phyloP scores from a whole-genome alignment of 2,113 vertebrate genomes.

The Panthera leo region DNA sequence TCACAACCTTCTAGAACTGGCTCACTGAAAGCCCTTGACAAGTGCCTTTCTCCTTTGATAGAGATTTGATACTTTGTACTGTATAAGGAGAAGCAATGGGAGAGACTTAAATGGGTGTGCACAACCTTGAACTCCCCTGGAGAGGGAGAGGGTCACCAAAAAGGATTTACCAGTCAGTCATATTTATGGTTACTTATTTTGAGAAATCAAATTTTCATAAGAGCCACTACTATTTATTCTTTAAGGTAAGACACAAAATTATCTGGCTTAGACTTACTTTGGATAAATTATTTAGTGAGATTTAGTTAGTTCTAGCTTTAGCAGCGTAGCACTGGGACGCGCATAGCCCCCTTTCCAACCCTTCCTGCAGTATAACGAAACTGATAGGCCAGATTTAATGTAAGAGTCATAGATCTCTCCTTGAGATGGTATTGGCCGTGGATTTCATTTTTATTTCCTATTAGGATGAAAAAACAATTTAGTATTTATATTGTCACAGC shows the following conservation, averaged over 20 bases:
- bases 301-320: neutral
- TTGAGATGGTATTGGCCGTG: neutral
- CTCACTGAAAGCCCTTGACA: neutral
- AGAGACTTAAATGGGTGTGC: neutral
- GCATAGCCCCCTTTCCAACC: rapidly evolving
- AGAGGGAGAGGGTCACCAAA: neutral
- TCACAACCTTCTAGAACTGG: neutral
- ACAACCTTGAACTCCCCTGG: neutral
- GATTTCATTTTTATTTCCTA: neutral
- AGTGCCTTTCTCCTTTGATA: neutral
- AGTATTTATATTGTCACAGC: neutral
- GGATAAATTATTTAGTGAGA: neutral
- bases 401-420: neutral
- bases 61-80: neutral
- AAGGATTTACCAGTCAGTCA: neutral
- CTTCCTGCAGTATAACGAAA: neutral
- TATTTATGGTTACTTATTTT: neutral
- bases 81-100: neutral
- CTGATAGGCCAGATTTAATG: neutral
- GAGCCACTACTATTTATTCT: neutral
- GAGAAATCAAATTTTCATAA: neutral
- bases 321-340: neutral
- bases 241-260: neutral
- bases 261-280: neutral
- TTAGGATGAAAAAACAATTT: neutral